Conservation (phyloP, 2,888 invertebrate genomes). For the Villa cingulata region DNA sequence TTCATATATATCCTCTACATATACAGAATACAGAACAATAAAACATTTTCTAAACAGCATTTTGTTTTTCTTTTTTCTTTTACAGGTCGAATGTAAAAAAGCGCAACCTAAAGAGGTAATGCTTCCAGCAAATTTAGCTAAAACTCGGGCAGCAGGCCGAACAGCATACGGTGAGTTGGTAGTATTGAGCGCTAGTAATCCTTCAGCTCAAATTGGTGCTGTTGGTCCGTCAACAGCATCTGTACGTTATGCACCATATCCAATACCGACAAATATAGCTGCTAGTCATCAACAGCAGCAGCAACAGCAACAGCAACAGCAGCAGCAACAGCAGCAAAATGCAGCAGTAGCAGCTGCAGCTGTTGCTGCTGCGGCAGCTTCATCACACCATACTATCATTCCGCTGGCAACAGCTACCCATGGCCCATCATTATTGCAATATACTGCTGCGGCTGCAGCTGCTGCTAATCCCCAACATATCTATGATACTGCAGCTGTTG, state of each 20-base stretch:
- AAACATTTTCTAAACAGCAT: too few relatives aligned
- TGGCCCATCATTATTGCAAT: slow-evolving; percentile 37
- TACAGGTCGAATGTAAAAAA: slow-evolving; percentile 99
- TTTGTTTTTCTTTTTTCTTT: slow-evolving; percentile 15
- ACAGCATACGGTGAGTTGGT: slow-evolving; percentile 97
- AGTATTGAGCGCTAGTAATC: slow-evolving; percentile 60
- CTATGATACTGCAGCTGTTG: slow-evolving; percentile 30
- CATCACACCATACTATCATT: slow-evolving; percentile 23
- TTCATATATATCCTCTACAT: too few relatives aligned
- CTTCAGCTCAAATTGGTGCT: slow-evolving; percentile 38
- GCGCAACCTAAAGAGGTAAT: slow-evolving; percentile 99
- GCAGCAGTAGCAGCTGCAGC: slow-evolving; percentile 24
- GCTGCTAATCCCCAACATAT: slow-evolving; percentile 44
- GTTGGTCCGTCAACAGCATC: slow-evolving; percentile 36
- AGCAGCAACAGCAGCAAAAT: slow-evolving; percentile 29
- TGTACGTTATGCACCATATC: slow-evolving; percentile 49
- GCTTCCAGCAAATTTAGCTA: slow-evolving; percentile 93
- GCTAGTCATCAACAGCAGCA: slow-evolving; percentile 35
- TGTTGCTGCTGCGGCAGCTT: slow-evolving; percentile 17
- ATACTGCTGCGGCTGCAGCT: slow-evolving; percentile 50
- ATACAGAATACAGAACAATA: too few relatives aligned
- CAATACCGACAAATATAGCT: slow-evolving; percentile 40
- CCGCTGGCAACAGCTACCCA: slow-evolving; percentile 29
- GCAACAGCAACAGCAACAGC: slow-evolving; percentile 24
- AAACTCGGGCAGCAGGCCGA: slow-evolving; percentile 88